Evolutionary conservation across 2,797 vertebrate species (phyloP), one percentile per base, ranked within the genome.

Genomic region (Apogon hyalosoma): DNA sequence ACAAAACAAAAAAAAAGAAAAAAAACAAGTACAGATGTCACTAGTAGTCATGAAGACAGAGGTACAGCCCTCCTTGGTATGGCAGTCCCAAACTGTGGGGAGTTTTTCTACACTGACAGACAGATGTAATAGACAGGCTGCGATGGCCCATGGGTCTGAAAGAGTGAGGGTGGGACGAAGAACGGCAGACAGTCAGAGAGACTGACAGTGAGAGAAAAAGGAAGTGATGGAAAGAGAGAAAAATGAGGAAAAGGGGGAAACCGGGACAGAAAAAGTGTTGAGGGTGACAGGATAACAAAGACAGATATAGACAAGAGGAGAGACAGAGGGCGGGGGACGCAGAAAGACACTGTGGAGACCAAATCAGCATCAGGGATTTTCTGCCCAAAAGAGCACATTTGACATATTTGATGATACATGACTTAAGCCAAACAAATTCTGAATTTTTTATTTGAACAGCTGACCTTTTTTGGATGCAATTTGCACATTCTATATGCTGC

Each of bases 21-120:
- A 7, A 67, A 63, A 66, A 72, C 51, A 57, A 74, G 71, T 65
- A 60, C 61, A 84, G 83, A 87, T 82, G 85, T 87, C 81, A 79
- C 63, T 56, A 52, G 64, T 51, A 79, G 69, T 74, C 69, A 80
- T 75, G 63, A 80, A 68, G 52, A 69, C 68, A 63, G 59, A 71
- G 58, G 28, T 43, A 19, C 52, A 52, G 56, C 38, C 11, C 11
- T 56, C 67, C 74, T 71, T 41, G 51, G 63, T 57, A 12, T 65
- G 78, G 46, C 76, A 69, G 73, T 36, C 71, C 68, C 66, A 56
- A n/a, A 79, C 64, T 53, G 71, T 55, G 56, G 53, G 9, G 61
- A 75, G 65, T 53, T 63, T 36, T 49, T 55, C 73, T 53, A 46
- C 5, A 47, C 67, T 83, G 85, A 86, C 82, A 88, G 82, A 78